Evolutionary conservation across 1,140 invertebrate species (phyloP), one percentile per base, ranked within the genome.

Genomic region (Globodera ellingtonae): DNA sequence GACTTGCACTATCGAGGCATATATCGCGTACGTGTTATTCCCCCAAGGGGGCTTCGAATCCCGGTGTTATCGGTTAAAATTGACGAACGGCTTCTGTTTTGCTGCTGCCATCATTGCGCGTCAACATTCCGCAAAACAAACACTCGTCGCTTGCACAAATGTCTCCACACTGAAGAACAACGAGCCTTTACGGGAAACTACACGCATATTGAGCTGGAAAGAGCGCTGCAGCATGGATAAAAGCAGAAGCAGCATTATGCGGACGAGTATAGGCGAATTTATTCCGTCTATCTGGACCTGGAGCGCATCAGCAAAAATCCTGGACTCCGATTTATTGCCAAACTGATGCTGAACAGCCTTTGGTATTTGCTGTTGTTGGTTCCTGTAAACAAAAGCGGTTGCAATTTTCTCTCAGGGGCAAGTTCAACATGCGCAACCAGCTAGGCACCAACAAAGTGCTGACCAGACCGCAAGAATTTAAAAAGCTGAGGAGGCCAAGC

Each of bases 341-440:
- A 70, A 21, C n/a, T 62, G 59, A 62, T 62, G 59, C 59, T 62
- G 59, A 62, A 62, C 59, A 62, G 59, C 59, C 59, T 62, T 62
- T 62, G 59, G n/a, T 62, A 62, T 15, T 13, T 62, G 13, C n/a
- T n/a, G n/a, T 62, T 62, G n/a, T 15, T 15, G 0, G 13, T 62
- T 62, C 13, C 3, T 35, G 35, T 35, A 35, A n/a, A n/a, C 59
- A 1, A 13, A 62, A 62, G 1, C n/a, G 13, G 59, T n/a, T 15
- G 13, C 59, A 15, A 15, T 62, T 62, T 35, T 35, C 35, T 35
- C 35, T n/a, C n/a, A n/a, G n/a, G n/a, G n/a, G n/a, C n/a, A n/a
- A n/a, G n/a, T n/a, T n/a, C n/a, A n/a, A n/a, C n/a, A n/a, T n/a
- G n/a, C n/a, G n/a, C n/a, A n/a, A n/a, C n/a, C n/a, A n/a, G n/a